Evolutionary conservation across 2,113 vertebrate genomes (phyloP), one percentile per base, ranked within the genome.

Genomic region (Stegastes partitus): DNA sequence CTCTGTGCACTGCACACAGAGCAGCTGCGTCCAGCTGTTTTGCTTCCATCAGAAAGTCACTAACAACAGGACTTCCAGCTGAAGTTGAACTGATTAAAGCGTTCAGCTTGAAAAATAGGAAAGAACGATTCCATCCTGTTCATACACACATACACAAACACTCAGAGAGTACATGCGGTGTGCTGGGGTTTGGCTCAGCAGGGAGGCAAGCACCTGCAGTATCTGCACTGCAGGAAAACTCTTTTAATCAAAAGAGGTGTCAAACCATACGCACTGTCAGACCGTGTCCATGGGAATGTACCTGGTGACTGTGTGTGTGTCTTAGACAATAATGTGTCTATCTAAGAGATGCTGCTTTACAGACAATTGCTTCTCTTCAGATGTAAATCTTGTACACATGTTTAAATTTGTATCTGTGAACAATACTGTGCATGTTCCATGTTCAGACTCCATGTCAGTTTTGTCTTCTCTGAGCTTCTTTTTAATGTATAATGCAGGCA

Each of bases 171-270:
- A 12, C 62, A 47, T 9, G 21, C 21, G 21, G 66, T 51, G 61
- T 42, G 0, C 57, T 22, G 26, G 22, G 59, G 56, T 67, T 71
- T 58, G 56, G 63, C 74, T 49, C 70, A 1, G 70, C 71, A 49
- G 81, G 80, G 49, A 58, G 39, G 47, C 26, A 3, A 53, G 14
- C 66, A 76, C 66, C 74, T 78, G 49, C 74, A 55, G 62, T 3
- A 56, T 37, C 15, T 16, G 34, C 77, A 44, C 81, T 5, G 77
- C 67, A 69, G 81, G 83, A 73, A 58, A 61, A 63, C 74, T 47
- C 18, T 37, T 86, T 62, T 81, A 81, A 86, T 89, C 83, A 86
- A 75, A 83, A 81, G 55, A 51, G 66, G n/a, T 65, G 74, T 81
- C 34, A 62, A 37, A 56, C 49, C 61, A 16, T 31, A 34, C 12